Evolutionary conservation across 2,797 vertebrate species (phyloP).

Genomic region (Myripristis jacobus): DNA sequence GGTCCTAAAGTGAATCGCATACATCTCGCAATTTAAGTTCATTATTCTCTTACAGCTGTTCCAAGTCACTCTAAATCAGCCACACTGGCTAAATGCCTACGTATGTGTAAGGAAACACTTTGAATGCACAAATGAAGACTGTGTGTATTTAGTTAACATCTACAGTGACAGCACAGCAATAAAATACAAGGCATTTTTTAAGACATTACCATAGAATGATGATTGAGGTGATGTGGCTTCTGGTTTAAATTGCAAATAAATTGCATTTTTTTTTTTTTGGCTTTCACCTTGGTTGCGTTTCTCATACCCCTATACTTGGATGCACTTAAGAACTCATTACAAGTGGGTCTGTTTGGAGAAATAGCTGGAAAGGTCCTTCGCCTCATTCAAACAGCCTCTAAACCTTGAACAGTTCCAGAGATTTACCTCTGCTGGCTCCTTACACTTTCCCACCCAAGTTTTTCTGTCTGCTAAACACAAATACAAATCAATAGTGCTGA

Average conservation of each 20-base stretch:
- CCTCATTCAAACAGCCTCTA: constrained; percentile 23
- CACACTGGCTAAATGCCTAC: neutral
- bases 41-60: too few relatives aligned
- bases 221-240: neutral
- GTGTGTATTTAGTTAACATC: neutral
- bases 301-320: neutral
- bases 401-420: constrained; percentile 38
- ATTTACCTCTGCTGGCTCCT: constrained; percentile 31
- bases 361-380: constrained; percentile 14
- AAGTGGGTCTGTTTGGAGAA: constrained; percentile 8
- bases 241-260: neutral
- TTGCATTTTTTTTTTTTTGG: neutral
- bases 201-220: neutral
- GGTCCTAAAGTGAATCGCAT: constrained; percentile 10
- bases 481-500: constrained; percentile 47
- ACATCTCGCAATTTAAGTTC: constrained; percentile 14
- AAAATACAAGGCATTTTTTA: neutral
- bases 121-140: constrained; percentile 2
- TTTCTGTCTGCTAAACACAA: constrained; percentile 18
- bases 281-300: constrained; percentile 20
- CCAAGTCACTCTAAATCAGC: neutral
- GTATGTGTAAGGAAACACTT: constrained; percentile 22
- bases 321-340: constrained; percentile 38
- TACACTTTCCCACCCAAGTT: constrained; percentile 17
- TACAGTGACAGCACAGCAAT: neutral